phyloP scores from a whole-genome alignment of 2,113 vertebrate genomes.

The Archocentrus centrarchus region DNA sequence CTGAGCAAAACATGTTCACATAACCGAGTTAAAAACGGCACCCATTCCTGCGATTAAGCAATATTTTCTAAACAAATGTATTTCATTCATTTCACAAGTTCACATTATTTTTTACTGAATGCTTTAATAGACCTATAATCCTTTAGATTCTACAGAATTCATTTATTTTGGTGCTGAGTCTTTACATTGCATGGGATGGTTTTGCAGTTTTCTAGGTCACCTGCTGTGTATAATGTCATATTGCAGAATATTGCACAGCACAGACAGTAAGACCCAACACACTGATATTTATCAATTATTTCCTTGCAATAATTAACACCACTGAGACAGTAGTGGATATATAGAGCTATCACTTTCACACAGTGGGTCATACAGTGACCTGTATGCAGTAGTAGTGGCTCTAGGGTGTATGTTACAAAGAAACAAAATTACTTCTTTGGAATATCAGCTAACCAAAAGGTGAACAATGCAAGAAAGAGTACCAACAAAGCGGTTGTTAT shows the following conservation, averaged over 20 bases:
- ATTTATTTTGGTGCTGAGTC: neutral
- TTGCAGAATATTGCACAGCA: neutral
- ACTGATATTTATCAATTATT: conserved; percentile 15
- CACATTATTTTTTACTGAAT: conserved; percentile 1
- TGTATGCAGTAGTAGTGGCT: neutral
- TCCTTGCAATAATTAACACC: neutral
- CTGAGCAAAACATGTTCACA: neutral
- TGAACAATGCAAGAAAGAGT: conserved; percentile 29
- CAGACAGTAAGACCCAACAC: neutral
- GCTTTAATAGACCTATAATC: conserved; percentile 7
- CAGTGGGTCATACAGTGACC: neutral
- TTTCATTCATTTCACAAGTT: neutral
- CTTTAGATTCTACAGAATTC: neutral
- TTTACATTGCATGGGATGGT: neutral
- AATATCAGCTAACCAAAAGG: conserved; percentile 5
- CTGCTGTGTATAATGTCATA: neutral
- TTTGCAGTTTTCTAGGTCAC: conserved; percentile 34
- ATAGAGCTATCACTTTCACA: neutral
- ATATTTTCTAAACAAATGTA: neutral
- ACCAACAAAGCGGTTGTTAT: conserved; percentile 28
- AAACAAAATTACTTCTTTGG: neutral
- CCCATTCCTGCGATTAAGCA: neutral
- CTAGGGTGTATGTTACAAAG: neutral
- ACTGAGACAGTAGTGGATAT: neutral
- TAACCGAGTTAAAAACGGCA: neutral